Conservation (phyloP, 2,888 invertebrate species). For the Zygogramma bicolorata region DNA sequence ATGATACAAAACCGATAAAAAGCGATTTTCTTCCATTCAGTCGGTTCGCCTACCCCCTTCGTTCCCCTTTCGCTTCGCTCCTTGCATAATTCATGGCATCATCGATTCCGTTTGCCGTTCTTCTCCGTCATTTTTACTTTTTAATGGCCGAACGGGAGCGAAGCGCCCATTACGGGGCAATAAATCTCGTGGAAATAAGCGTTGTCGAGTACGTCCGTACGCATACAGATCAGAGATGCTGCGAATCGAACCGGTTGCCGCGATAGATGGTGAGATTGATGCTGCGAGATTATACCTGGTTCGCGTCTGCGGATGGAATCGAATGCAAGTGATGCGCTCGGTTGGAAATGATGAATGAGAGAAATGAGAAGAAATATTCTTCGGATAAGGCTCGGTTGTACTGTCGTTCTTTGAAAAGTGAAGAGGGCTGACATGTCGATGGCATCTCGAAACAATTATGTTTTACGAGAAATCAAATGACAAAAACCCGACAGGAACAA, state of each 20-base stretch:
- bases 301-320: neutral
- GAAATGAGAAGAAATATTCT: too few relatives aligned
- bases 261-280: constrained; percentile 8
- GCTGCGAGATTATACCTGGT: neutral
- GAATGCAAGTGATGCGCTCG: too few relatives aligned
- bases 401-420: too few relatives aligned
- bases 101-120: constrained; percentile 6
- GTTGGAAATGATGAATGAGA: too few relatives aligned
- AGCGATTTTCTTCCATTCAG: neutral
- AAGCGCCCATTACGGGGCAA: constrained; percentile 1
- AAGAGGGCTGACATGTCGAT: too few relatives aligned
- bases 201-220: neutral
- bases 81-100: neutral
- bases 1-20: neutral
- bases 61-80: neutral
- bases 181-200: constrained; percentile 11
- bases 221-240: constrained; percentile 8
- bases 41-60: neutral
- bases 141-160: constrained; percentile 10
- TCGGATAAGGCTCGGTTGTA: too few relatives aligned
- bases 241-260: constrained; percentile 3
- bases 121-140: constrained; percentile 8
- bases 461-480: too few relatives aligned
- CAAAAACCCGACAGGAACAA: too few relatives aligned
- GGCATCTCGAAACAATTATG: too few relatives aligned